phyloP scores from a whole-genome alignment of 2,113 vertebrate species.

The Rhagologus leucostigma region DNA sequence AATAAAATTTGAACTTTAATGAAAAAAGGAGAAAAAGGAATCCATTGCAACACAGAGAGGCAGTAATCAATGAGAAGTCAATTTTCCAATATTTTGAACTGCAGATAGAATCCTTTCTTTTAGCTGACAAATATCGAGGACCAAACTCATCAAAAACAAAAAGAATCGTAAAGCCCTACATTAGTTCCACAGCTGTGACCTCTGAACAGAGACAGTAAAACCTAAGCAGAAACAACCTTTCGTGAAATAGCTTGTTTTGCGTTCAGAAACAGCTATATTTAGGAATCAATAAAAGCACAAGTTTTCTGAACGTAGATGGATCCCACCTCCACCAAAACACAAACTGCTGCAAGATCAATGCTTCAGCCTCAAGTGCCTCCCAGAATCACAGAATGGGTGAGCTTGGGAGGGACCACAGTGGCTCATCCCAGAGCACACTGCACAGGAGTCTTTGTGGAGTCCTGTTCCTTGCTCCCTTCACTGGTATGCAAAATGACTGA shows the following conservation, averaged over 20 bases:
- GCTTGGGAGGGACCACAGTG: not conserved
- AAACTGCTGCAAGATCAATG: not conserved
- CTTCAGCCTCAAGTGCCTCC: not conserved
- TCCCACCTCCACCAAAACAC: not conserved
- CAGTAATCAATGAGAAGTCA: not conserved
- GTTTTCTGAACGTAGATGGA: not conserved
- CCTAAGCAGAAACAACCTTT: not conserved
- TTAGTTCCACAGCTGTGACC: not conserved
- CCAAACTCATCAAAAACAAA: not conserved
- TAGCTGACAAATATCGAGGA: not conserved
- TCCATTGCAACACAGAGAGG: not conserved
- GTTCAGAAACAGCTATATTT: not conserved
- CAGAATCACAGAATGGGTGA: not conserved
- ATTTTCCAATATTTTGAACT: not conserved
- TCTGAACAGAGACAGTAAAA: not conserved
- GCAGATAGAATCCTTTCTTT: not conserved
- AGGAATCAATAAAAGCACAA: not conserved
- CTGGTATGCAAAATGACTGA: not conserved
- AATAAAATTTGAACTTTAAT: not conserved
- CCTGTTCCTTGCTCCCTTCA: not conserved
- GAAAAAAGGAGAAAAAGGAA: not conserved
- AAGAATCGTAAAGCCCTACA: not conserved
- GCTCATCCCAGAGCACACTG: not conserved
- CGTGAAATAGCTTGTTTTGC: not conserved
- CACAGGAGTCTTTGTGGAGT: rapidly evolving